These are phyloP conservation scores for Agriopis leucophaearia DNA, from an alignment of 2,888 invertebrate species.

Conservation along the genomic window DNA sequence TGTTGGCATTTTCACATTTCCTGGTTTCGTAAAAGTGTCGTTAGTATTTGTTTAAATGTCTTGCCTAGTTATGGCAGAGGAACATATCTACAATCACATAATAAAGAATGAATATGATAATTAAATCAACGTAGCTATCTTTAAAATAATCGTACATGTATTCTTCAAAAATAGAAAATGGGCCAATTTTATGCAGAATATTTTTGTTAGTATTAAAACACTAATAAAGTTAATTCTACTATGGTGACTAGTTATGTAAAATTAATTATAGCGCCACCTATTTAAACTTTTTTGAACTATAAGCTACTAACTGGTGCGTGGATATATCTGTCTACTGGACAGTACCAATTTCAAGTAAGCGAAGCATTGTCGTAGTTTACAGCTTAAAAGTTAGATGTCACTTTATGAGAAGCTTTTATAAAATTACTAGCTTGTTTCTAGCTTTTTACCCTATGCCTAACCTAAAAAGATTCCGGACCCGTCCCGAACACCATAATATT, in stretches of 20 bases:
- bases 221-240: too few species aligned
- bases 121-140: too few species aligned
- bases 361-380: neutral
- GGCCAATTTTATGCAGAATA: too few species aligned
- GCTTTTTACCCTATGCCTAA: too few species aligned
- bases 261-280: conserved; percentile 28
- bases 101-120: too few species aligned
- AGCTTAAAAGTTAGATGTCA: conserved; percentile 5
- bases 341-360: too few species aligned
- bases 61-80: too few species aligned
- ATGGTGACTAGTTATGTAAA: neutral
- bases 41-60: neutral
- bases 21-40: conserved; percentile 13
- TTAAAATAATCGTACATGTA: too few species aligned
- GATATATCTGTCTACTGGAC: neutral
- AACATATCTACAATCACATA: neutral
- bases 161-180: too few species aligned
- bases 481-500: too few species aligned
- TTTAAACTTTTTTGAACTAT: neutral
- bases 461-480: too few species aligned
- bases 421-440: neutral
- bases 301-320: neutral
- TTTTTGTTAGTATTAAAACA: too few species aligned
- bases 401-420: neutral
- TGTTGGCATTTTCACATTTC: conserved; percentile 9